A percentile compares a stretch with the other conserved stretches of the same genome.
These are phyloP conservation scores for Odiellus spinosus DNA, from an alignment of 2,888 invertebrate species.

Conservation along the genomic window DNA sequence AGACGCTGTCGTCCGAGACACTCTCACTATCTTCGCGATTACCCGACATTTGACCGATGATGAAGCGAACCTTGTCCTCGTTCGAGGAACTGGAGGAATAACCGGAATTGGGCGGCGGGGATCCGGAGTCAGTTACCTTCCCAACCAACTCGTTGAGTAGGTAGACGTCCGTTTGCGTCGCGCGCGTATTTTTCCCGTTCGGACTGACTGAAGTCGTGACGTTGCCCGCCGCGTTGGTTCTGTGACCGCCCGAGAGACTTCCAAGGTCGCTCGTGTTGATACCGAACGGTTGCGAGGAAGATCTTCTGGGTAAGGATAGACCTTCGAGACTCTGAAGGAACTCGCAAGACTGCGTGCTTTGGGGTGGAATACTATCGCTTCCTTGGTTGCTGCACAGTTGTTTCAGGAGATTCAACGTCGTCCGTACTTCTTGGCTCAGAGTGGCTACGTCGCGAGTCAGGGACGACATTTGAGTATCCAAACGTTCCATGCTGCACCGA, in stretches of 20 bases:
- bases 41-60: conserved; percentile 8
- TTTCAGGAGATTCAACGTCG: conserved; percentile 18
- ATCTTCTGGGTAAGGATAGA: conserved; percentile 8
- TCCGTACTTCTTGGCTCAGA: conserved; percentile 56
- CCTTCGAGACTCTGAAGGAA: conserved; percentile 8
- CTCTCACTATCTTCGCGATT: conserved; percentile 10
- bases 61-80: conserved; percentile 16
- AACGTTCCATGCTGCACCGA: conserved; percentile 44
- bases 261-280: conserved; percentile 6
- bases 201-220: not conserved
- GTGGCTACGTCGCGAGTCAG: conserved; percentile 72
- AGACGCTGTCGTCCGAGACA: conserved; percentile 13
- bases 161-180: conserved; percentile 19
- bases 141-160: conserved; percentile 17
- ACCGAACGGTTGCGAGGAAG: conserved; percentile 14
- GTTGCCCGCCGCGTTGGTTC: too few relatives aligned
- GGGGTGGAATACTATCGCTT: conserved; percentile 1
- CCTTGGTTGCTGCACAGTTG: conserved; percentile 4
- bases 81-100: conserved; percentile 16
- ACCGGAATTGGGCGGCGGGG: conserved; percentile 16
- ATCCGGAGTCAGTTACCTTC: conserved; percentile 11
- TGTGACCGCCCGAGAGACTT: not conserved
- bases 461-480: conserved; percentile 64
- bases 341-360: conserved; percentile 13
- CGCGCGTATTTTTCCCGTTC: conserved; percentile 2